These are phyloP conservation scores for Anastrepha ludens DNA, from an alignment of 1,140 invertebrate genomes.

Conservation along the genomic window DNA sequence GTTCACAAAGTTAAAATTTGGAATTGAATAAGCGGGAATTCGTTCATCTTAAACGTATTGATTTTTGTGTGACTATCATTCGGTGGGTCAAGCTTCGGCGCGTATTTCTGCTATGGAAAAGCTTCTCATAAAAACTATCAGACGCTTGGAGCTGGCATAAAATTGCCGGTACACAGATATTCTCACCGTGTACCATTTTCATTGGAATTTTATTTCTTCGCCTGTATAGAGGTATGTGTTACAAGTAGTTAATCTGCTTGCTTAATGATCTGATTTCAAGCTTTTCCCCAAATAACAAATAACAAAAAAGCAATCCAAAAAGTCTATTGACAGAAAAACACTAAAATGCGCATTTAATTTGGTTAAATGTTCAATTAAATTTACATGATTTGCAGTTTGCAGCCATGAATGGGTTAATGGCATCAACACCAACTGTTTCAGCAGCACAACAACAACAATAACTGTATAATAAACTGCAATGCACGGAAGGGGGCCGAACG, in stretches of 20 bases:
- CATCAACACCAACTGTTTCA: not conserved
- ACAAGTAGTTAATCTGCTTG: not conserved
- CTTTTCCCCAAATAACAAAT: not conserved
- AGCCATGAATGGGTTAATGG: slow-evolving; percentile 37
- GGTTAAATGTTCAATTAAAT: slow-evolving; percentile 56
- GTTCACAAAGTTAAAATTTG: too few species aligned
- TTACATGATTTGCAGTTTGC: slow-evolving; percentile 55
- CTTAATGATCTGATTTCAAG: slow-evolving; percentile 18
- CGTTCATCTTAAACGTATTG: too few species aligned
- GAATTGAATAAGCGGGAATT: too few species aligned
- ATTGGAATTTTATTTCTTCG: not conserved
- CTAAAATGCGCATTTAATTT: slow-evolving; percentile 55
- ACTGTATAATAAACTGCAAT: not conserved
- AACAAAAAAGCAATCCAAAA: not conserved
- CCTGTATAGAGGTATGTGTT: not conserved
- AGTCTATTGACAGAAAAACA: not conserved
- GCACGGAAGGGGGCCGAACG: not conserved
- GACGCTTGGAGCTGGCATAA: too few species aligned
- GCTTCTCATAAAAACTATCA: too few species aligned
- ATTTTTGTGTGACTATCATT: too few species aligned
- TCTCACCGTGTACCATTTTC: not conserved
- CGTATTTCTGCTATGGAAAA: too few species aligned
- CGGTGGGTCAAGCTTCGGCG: too few species aligned
- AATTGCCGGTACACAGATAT: not conserved
- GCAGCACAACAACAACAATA: not conserved